Evolutionary conservation across 2,888 invertebrate species (phyloP).

Genomic region (Endotricha flammealis): DNA sequence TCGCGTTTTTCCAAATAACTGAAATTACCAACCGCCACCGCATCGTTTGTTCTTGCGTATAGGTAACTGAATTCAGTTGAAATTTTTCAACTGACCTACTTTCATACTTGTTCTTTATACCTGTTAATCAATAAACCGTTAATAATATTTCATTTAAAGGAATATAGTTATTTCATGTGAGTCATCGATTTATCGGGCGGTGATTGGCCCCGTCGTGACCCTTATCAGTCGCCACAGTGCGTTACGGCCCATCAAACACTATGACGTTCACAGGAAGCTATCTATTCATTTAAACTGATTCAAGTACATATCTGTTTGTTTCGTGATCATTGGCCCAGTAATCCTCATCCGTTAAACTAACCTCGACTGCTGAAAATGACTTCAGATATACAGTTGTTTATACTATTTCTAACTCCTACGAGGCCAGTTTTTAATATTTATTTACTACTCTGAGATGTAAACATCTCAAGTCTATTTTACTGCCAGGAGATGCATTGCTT

Average conservation of each 20-base stretch:
- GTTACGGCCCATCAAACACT: conserved; percentile 34
- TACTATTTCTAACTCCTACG: too few species aligned
- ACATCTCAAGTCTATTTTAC: too few species aligned
- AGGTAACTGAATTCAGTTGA: too few species aligned
- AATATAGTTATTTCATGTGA: conserved; percentile 25
- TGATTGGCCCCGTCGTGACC: conserved; percentile 36
- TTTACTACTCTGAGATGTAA: too few species aligned
- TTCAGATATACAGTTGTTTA: too few species aligned
- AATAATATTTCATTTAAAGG: conserved; percentile 13
- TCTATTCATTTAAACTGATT: conserved; percentile 31
- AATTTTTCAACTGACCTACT: neutral
- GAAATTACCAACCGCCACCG: too few species aligned
- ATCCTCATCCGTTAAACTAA: conserved; percentile 19
- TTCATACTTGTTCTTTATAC: conserved; percentile 1
- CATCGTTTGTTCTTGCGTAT: too few species aligned
- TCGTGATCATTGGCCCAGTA: conserved; percentile 24
- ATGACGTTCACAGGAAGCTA: conserved; percentile 37
- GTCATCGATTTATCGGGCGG: conserved; percentile 33
- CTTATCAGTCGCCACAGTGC: conserved; percentile 47
- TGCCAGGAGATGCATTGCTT: too few species aligned
- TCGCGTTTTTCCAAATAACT: too few species aligned
- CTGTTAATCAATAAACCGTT: neutral
- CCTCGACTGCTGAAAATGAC: conserved; percentile 2
- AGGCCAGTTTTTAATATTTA: too few species aligned
- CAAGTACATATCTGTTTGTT: conserved; percentile 37